Percentiles rank a stretch among this genome's conserved stretches.
Evolutionary conservation across 2,888 invertebrate genomes (phyloP).

Genomic region (Brenthis daphne): DNA sequence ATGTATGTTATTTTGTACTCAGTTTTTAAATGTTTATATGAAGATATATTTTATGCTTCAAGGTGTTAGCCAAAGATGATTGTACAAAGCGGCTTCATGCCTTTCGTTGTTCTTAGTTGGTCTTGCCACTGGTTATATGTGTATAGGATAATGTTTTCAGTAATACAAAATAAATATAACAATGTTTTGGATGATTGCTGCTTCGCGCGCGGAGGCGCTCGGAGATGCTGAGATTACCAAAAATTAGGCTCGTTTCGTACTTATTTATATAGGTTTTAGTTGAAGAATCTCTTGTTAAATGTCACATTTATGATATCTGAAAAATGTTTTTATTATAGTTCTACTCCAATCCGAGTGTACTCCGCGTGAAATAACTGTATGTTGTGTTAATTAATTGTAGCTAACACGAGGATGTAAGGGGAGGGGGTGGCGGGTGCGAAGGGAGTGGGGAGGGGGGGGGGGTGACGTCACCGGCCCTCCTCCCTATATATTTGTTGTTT

Average conservation of each 20-base stretch:
- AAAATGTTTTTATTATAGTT: constrained; percentile 15
- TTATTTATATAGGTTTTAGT: background rate
- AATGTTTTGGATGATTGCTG: constrained; percentile 27
- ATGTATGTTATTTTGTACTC: constrained; percentile 38
- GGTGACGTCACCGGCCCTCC: constrained; percentile 22
- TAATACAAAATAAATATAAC: constrained; percentile 26
- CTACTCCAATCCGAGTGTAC: constrained; percentile 31
- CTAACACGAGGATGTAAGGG: constrained; percentile 56
- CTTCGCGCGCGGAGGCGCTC: constrained; percentile 28
- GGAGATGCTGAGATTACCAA: background rate
- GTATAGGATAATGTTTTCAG: constrained; percentile 28
- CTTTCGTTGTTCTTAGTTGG: constrained; percentile 55
- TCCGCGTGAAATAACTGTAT: constrained; percentile 45
- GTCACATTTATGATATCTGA: too few species aligned
- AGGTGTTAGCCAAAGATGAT: constrained; percentile 72
- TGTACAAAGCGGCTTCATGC: constrained; percentile 70
- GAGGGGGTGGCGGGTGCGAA: constrained; percentile 23
- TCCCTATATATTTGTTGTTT: constrained; percentile 63
- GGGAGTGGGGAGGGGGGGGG: background rate
- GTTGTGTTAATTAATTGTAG: constrained; percentile 63
- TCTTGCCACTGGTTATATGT: constrained; percentile 49
- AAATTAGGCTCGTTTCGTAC: background rate
- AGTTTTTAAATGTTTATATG: constrained; percentile 40
- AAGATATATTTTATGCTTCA: constrained; percentile 60
- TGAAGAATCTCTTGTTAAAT: background rate